Evolutionary conservation across 2,113 vertebrate species (phyloP).

Genomic region (Micronycteris hirsuta): DNA sequence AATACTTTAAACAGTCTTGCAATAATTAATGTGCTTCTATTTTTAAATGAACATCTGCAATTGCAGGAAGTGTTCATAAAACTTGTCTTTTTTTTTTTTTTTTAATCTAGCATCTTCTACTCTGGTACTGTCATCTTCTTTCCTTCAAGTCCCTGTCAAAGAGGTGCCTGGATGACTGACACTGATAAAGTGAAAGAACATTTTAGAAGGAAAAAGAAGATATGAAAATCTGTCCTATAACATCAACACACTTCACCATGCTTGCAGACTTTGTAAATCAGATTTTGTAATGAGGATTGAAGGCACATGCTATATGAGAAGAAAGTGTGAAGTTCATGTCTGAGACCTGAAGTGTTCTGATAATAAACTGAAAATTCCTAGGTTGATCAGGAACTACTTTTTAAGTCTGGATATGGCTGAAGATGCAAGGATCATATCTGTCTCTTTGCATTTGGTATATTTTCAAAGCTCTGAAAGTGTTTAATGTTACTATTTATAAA

Average conservation of each 20-base stretch:
- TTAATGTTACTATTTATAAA: not conserved
- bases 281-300: not conserved
- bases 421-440: not conserved
- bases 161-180: slow-evolving; percentile 17
- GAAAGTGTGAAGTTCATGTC: not conserved
- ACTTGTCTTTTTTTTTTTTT: not conserved
- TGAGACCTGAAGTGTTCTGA: not conserved
- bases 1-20: slow-evolving; percentile 21
- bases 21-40: slow-evolving; percentile 63
- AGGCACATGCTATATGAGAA: not conserved
- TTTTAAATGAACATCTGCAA: slow-evolving; percentile 57
- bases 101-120: not conserved
- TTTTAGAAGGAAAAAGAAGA: not conserved
- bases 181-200: not conserved
- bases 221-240: not conserved
- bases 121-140: not conserved
- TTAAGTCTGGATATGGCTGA: not conserved
- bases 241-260: not conserved
- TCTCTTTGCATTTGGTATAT: not conserved
- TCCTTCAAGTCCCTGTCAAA: not conserved
- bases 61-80: slow-evolving; percentile 36
- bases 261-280: not conserved
- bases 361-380: not conserved
- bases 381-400: not conserved
- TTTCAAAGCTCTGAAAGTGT: not conserved